Evolutionary conservation across 2,113 vertebrate genomes (phyloP).

Genomic region (Microcebus ravelobensis): DNA sequence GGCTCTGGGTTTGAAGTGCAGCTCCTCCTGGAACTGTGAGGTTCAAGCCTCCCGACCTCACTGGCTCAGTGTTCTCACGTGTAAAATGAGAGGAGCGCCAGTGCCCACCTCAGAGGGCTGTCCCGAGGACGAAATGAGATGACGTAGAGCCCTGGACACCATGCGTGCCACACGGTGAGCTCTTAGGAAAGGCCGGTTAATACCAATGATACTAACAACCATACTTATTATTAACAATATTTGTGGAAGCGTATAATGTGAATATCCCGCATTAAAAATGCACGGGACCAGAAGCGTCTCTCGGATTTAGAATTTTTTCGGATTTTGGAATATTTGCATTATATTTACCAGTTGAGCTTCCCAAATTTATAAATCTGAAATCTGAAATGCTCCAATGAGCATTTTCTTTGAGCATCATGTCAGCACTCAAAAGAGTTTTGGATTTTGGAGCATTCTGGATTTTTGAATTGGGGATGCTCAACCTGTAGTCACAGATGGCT

Average conservation of each 20-base stretch:
- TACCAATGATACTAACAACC: fast-evolving
- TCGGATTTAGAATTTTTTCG: neutral
- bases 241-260: neutral
- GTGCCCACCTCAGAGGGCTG: neutral
- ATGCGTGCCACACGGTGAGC: fast-evolving
- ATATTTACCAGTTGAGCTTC: neutral
- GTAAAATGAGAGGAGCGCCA: neutral
- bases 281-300: neutral
- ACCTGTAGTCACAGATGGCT: neutral
- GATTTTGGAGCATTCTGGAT: neutral
- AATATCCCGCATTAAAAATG: neutral
- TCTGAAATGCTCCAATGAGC: neutral
- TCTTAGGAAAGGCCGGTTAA: neutral
- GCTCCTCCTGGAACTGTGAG: neutral
- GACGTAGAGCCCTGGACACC: fast-evolving
- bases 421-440: neutral
- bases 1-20: neutral
- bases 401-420: neutral
- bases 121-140: neutral
- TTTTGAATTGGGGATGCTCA: neutral
- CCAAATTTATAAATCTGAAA: neutral
- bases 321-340: neutral
- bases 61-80: neutral
- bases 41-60: neutral
- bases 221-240: neutral